Base-by-base conservation (phyloP, 2,888 invertebrate genomes). In the Unio delphinus region DNA sequence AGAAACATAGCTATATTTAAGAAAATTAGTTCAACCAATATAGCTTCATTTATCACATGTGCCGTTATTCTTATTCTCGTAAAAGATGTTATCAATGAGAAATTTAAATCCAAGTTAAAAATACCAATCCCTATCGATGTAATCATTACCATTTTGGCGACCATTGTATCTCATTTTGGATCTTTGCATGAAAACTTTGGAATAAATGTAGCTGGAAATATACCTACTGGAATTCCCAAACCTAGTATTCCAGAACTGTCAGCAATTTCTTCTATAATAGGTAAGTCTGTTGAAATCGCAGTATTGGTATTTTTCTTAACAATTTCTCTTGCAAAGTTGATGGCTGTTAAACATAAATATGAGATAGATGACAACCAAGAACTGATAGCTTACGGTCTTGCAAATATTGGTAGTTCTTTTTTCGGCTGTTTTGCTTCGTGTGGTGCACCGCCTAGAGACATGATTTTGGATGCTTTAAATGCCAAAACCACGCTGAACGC, bases 21-120 rank as follows among this genome's bases (percentile, higher is more conserved):
- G 70, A 90, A 92, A 76, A 89, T 94, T 73, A 81, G 90, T 4
- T 81, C 91, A 26, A 90, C 93, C 15, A 95, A 96, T 88, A 86
- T 92, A 78, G 92, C 93, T 0, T 94, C 95, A 0, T 88, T 94
- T 34, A 88, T 92, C 28, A 92, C 95, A 59, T 92, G 94, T 3
- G 93, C 95, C 64, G 79, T 92, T 34, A 84, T 93, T 65, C 92
- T 95, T 55, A 90, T 93, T 0, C 80, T 94, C 55, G 86, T 89
- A 18, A 87, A 87, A 70, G 91, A 91, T 67, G 74, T 72, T 63
- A 74, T 87, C 55, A 88, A 87, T 69, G 80, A 83, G 66, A 76
- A 80, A 26, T 87, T 75, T 67, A 80, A 77, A 58, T 61, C 73
- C 20, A 85, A 78, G 72, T 73, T 87, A 65, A 81, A 79, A 65